Conservation (phyloP, 2,113 vertebrate genomes). For the Gallinago paraguaiae region DNA sequence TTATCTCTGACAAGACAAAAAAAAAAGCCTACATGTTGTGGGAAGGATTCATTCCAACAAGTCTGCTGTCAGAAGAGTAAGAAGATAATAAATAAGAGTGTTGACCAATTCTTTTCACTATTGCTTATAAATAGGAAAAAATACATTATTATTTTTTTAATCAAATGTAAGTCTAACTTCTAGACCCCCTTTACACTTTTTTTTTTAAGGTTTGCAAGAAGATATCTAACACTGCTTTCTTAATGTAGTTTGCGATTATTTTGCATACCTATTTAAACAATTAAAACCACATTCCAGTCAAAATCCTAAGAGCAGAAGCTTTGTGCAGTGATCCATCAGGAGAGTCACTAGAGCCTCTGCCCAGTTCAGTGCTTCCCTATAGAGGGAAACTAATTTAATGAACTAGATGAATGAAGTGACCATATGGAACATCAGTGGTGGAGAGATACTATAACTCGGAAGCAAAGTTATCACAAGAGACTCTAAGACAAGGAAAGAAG, state of each 20-base stretch:
- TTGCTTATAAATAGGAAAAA: not conserved
- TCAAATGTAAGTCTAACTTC: not conserved
- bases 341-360: not conserved
- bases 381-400: not conserved
- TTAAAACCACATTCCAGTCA: not conserved
- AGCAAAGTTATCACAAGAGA: not conserved
- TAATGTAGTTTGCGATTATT: not conserved
- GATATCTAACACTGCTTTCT: not conserved
- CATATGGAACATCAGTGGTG: not conserved
- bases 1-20: slow-evolving; percentile 36
- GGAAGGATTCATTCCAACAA: not conserved
- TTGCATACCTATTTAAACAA: not conserved
- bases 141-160: accelerated
- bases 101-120: not conserved
- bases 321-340: not conserved
- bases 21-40: not conserved
- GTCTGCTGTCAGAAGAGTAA: not conserved
- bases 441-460: not conserved
- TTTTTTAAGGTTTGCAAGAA: not conserved
- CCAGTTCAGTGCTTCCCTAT: not conserved
- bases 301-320: not conserved
- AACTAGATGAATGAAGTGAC: not conserved
- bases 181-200: not conserved
- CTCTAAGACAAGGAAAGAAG: not conserved
- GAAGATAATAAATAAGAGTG: not conserved